Conservation (phyloP, 1,140 invertebrate species). For the Antheraea mylitta region DNA sequence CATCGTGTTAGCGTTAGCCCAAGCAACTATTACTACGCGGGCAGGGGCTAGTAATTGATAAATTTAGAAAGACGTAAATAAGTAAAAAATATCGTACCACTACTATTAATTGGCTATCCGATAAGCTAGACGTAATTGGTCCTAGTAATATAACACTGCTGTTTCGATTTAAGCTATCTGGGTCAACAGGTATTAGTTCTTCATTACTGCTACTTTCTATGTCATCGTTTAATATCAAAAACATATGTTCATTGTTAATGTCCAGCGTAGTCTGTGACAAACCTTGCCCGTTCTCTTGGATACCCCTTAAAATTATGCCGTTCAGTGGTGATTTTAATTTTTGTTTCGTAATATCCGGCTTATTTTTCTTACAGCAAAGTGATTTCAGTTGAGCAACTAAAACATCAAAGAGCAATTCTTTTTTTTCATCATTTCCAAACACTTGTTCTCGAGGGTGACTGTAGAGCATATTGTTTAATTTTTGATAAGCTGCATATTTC, state of each 20-base stretch:
- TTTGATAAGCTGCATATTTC: conserved; percentile 51
- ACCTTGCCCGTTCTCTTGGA: conserved; percentile 19
- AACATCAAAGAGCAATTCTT: conserved; percentile 60
- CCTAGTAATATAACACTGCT: conserved; percentile 63
- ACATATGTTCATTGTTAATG: conserved; percentile 49
- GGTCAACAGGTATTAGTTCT: conserved; percentile 57
- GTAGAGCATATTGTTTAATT: conserved; percentile 49
- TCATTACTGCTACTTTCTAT: conserved; percentile 51
- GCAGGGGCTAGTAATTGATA: no score
- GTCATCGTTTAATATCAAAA: conserved; percentile 67
- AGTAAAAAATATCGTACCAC: conserved; percentile 46
- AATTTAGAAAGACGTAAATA: neutral
- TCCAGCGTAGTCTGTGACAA: neutral
- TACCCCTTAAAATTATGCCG: conserved; percentile 19
- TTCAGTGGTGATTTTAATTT: conserved; percentile 22
- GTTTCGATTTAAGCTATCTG: conserved; percentile 60
- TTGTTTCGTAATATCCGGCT: conserved; percentile 19
- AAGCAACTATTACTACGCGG: no score
- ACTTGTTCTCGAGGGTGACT: conserved; percentile 28
- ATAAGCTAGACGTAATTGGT: conserved; percentile 52
- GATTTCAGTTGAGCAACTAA: conserved; percentile 59
- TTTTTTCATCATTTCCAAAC: conserved; percentile 41
- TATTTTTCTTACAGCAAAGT: conserved; percentile 56
- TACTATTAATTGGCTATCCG: conserved; percentile 51
- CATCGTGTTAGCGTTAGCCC: no score